Base-by-base conservation (phyloP, 2,797 vertebrate genomes). In the Rhodeus uyekii region DNA sequence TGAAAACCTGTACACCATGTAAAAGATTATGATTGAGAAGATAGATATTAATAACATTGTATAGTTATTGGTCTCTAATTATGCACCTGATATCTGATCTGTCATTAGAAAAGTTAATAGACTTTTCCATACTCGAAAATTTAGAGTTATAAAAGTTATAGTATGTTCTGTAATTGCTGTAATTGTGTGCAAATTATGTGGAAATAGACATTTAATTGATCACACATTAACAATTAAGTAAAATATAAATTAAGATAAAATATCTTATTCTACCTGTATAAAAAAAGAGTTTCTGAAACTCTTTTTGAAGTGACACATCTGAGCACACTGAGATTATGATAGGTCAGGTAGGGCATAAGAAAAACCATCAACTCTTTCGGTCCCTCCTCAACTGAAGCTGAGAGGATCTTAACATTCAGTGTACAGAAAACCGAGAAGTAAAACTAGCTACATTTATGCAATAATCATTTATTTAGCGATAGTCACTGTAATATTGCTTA, bases 401-500 rank as follows among this genome's bases (percentile, higher is more conserved):
- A 39, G 10, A 58, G 8, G 39, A 72, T 48, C 22, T 10, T 36
- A 44, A 78, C 65, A 14, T 48, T 61, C 12, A 68, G 29, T 58
- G 18, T n/a, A n/a, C 32, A 60, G 48, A 79, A 69, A 32, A 71
- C 18, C 8, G 1, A 63, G 53, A 61, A 73, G 5, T 24, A 22
- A 67, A 67, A 50, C 19, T 46, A 61, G 9, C 39, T 39, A 36
- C 16, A 73, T 34, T 22, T 32, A 32, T 42, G 18, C 12, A 6
- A 22, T n/a, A n/a, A n/a, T n/a, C n/a, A n/a, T n/a, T n/a, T n/a
- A n/a, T n/a, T n/a, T n/a, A 24, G 18, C 63, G 42, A 48, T n/a
- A 39, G 32, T 39, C 27, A 46, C 73, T 81, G 65, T 73, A 58
- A 44, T n/a, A 44, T 34, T 71, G 53, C 64, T 55, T 73, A 83